These are phyloP conservation scores for Camponotus fellah DNA, from an alignment of 2,888 invertebrate genomes.

Conservation along the genomic window DNA sequence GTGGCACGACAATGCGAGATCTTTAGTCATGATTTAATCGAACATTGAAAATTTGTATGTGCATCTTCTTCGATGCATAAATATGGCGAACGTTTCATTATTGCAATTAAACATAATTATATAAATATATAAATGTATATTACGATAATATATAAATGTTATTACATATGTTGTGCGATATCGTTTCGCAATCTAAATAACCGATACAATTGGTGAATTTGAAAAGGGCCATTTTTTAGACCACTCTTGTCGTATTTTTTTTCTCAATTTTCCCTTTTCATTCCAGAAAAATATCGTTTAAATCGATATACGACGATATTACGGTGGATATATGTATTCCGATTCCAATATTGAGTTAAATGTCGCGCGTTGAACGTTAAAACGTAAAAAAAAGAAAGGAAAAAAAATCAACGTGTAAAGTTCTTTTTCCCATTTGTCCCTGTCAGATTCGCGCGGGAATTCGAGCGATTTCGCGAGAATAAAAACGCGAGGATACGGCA, in stretches of 20 bases:
- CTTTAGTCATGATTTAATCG: background rate
- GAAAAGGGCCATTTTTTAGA: background rate
- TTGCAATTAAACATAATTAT: background rate
- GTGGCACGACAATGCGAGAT: background rate
- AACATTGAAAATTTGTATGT: background rate
- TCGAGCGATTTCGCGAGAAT: background rate
- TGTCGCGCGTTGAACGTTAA: conserved; percentile 1
- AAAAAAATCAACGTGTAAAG: background rate
- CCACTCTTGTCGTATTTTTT: background rate
- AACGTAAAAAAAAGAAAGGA: background rate
- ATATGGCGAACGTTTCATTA: background rate
- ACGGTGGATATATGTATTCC: background rate
- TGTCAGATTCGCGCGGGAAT: background rate
- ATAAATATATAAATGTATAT: background rate
- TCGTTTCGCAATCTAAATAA: background rate
- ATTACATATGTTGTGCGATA: background rate
- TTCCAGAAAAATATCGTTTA: conserved; percentile 1
- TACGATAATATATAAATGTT: too few species aligned
- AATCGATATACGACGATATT: background rate
- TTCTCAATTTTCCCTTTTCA: background rate
- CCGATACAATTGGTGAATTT: background rate
- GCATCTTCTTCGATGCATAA: background rate
- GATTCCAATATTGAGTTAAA: conserved; percentile 12
- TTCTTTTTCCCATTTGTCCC: conserved; percentile 5
- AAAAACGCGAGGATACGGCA: conserved; percentile 21